Percentiles rank a stretch among this genome's conserved stretches.
Evolutionary conservation across 2,113 vertebrate genomes (phyloP).

Genomic region (Gadus macrocephalus): DNA sequence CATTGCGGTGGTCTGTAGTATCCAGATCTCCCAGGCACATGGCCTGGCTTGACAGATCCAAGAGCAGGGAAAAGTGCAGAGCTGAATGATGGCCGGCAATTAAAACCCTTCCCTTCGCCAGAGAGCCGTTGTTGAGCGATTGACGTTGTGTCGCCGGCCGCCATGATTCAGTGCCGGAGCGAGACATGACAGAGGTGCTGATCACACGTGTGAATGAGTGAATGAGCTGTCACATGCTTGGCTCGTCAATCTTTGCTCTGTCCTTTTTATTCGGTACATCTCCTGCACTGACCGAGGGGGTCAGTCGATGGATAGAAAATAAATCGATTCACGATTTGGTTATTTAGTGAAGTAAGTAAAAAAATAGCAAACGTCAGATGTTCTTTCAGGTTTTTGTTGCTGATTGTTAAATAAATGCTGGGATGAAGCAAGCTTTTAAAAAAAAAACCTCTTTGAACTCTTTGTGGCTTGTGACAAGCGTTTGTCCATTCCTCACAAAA

Average conservation of each 20-base stretch:
- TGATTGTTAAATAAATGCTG: too few species aligned
- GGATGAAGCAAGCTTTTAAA: too few species aligned
- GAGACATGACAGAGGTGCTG: slow-evolving; percentile 1
- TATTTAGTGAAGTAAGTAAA: too few species aligned
- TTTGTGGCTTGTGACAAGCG: too few species aligned
- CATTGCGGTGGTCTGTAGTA: not conserved
- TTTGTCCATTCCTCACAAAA: too few species aligned
- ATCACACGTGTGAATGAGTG: not conserved
- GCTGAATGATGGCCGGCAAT: slow-evolving; percentile 24
- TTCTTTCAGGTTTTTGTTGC: too few species aligned
- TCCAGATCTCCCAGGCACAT: not conserved
- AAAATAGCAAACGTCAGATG: too few species aligned
- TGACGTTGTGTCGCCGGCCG: slow-evolving; percentile 17
- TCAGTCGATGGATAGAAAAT: too few species aligned
- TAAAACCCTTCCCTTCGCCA: slow-evolving; percentile 17
- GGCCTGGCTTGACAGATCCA: not conserved
- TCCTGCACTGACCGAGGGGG: too few species aligned
- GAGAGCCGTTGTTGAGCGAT: slow-evolving; percentile 19
- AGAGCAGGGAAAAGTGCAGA: not conserved
- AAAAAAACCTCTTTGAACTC: too few species aligned
- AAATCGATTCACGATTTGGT: too few species aligned
- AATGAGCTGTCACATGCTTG: not conserved
- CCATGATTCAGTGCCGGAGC: slow-evolving; percentile 13
- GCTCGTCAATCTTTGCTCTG: not conserved
- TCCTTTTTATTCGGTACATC: too few species aligned